These are phyloP conservation scores for Metridium senile DNA, from an alignment of 92 coral and sea anemone genomes.

Conservation along the genomic window DNA sequence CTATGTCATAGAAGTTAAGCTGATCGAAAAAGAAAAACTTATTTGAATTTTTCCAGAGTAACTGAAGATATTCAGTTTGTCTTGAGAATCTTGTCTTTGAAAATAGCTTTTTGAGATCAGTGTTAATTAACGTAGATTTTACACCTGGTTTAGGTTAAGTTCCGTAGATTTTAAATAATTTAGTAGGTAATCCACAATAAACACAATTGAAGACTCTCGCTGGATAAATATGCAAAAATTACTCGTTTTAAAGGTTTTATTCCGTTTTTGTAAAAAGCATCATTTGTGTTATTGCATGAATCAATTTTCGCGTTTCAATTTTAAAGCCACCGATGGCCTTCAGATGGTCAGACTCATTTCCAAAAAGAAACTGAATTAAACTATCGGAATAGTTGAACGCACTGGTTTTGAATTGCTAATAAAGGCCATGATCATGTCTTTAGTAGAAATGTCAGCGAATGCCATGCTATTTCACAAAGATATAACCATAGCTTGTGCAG, in stretches of 20 bases:
- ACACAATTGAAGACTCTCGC: neutral
- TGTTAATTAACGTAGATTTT: neutral
- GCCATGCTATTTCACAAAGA: neutral
- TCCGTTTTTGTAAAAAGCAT: neutral
- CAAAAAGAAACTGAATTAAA: neutral
- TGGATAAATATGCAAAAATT: neutral
- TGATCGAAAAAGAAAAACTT: too few species aligned
- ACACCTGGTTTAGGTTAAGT: slow-evolving; percentile 4
- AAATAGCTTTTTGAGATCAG: neutral
- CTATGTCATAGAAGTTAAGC: too few species aligned
- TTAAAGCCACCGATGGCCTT: too few species aligned
- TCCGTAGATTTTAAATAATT: slow-evolving; percentile 3
- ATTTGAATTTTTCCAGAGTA: too few species aligned
- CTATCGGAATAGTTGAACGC: neutral
- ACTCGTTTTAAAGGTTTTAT: neutral
- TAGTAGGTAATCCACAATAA: neutral
- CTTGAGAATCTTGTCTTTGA: neutral
- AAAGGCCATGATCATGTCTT: neutral
- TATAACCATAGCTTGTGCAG: neutral
- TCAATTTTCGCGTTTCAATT: neutral
- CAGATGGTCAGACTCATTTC: too few species aligned
- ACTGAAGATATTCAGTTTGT: neutral
- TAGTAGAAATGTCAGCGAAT: neutral
- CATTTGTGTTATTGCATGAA: neutral
- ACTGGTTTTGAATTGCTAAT: slow-evolving; percentile 6